Evolutionary conservation across 2,797 vertebrate species (phyloP).

Genomic region (Phrynocephalus forsythii): DNA sequence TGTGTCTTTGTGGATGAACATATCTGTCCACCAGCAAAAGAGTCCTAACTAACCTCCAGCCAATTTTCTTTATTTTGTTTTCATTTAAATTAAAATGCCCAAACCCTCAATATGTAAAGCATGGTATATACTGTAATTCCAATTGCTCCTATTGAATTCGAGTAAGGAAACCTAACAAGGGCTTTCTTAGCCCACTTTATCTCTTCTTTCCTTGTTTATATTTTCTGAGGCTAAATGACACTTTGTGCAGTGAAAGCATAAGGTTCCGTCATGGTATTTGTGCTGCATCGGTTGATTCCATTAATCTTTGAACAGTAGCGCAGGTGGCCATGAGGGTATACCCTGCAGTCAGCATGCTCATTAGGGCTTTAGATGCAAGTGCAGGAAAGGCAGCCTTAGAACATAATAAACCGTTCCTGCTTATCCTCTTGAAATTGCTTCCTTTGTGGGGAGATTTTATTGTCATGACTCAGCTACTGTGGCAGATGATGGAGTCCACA

Average conservation of each 20-base stretch:
- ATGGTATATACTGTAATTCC: neutral
- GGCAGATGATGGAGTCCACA: constrained; percentile 28
- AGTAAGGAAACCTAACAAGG: constrained; percentile 31
- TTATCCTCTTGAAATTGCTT: neutral
- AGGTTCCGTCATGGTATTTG: constrained; percentile 50
- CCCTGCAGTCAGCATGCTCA: constrained; percentile 44
- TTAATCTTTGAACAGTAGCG: constrained; percentile 37
- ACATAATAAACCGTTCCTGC: neutral
- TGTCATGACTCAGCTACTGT: constrained; percentile 3
- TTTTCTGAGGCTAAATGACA: constrained; percentile 61
- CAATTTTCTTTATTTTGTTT: neutral
- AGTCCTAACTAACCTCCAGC: constrained; percentile 39
- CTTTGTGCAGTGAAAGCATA: constrained; percentile 38
- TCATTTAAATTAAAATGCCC: neutral
- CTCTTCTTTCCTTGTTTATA: constrained; percentile 52
- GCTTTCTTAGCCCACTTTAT: constrained; percentile 42
- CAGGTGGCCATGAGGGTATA: constrained; percentile 44
- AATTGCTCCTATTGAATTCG: neutral
- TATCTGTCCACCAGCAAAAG: neutral
- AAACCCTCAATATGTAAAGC: constrained; percentile 28
- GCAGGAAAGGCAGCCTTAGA: constrained; percentile 3
- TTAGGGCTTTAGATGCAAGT: constrained; percentile 20
- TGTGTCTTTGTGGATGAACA: neutral
- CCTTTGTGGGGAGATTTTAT: constrained; percentile 44
- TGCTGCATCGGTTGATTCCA: constrained; percentile 56